Evolutionary conservation across 2,113 vertebrate species (phyloP), one percentile per base, ranked within the genome.

Genomic region (Paracyprichromis sp.): DNA sequence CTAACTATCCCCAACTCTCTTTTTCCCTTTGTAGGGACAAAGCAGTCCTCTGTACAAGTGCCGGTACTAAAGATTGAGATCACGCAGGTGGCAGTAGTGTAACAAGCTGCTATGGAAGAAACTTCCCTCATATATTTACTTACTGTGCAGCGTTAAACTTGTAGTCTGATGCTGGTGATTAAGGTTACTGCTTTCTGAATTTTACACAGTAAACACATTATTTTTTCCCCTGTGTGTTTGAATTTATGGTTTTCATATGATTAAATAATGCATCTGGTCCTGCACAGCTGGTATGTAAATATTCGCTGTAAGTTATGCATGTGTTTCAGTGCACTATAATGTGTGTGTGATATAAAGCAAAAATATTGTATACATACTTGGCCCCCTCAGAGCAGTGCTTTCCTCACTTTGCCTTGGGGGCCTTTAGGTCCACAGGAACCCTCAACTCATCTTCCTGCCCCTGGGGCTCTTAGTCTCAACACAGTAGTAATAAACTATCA

Each of bases 401-500:
- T 73, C 63, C 29, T 92, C 79, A 88, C 79, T 92, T 90, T 90
- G 73, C 91, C 91, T 94, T 86, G 63, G 54, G 90, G 90, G 79
- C 92, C 86, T 91, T 66, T 83, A 89, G 90, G 90, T 90, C 93
- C 92, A 90, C 88, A 92, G 87, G 88, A 90, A 86, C 86, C 87
- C 86, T 90, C 90, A 82, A 89, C 88, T 90, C 91, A 83, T 94
- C 94, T 86, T 94, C 90, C 87, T 92, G 79, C 92, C 91, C 86
- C 45, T n/a, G 86, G 92, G 91, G 90, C 92, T 88, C 92, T 94
- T 94, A 86, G 87, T 94, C 90, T 92, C 89, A 95, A 93, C 95
- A 95, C 94, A 92, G 95, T 95, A 95, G 95, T 96, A 93, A 94
- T 94, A 96, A 96, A 96, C 95, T 94, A 87, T 96, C 95, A 94